These are phyloP conservation scores for Mermis nigrescens DNA, from an alignment of 2,888 invertebrate species.

Conservation along the genomic window DNA sequence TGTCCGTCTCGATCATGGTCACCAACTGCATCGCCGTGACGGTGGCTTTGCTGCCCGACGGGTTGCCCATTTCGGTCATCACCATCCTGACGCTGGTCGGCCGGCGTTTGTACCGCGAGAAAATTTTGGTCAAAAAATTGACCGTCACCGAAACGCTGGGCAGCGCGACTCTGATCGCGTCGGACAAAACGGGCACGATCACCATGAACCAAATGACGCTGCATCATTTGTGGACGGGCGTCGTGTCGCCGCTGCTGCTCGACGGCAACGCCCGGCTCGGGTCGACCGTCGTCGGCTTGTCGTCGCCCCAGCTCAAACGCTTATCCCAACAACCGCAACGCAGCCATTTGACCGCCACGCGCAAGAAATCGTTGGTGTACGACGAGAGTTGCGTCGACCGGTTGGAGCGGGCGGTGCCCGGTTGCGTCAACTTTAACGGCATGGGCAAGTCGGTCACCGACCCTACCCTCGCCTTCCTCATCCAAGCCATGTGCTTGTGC, in stretches of 20 bases:
- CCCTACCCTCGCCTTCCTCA: neutral
- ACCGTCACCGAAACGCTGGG: conserved; percentile 5
- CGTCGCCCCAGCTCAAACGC: too few species aligned
- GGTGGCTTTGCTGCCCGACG: neutral
- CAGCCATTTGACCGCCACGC: neutral
- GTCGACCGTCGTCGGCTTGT: neutral
- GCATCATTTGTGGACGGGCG: neutral
- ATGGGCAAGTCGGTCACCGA: neutral
- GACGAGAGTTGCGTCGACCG: neutral
- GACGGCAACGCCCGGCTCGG: neutral
- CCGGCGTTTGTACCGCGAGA: neutral
- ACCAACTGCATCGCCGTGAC: conserved; percentile 3
- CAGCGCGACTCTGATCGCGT: conserved; percentile 3
- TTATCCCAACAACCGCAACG: too few species aligned
- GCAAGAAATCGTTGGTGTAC: neutral
- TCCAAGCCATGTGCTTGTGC: conserved; percentile 1
- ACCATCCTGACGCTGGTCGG: conserved; percentile 1
- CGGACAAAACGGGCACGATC: conserved; percentile 4
- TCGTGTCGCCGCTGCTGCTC: too few species aligned
- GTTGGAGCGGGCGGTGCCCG: neutral
- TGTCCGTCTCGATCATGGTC: neutral
- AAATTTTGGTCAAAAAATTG: conserved; percentile 2
- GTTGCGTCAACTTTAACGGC: neutral
- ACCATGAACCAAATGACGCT: conserved; percentile 2
- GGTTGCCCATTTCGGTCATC: neutral